Evolutionary conservation across 2,797 vertebrate genomes (phyloP).

Genomic region (Choloepus didactylus): DNA sequence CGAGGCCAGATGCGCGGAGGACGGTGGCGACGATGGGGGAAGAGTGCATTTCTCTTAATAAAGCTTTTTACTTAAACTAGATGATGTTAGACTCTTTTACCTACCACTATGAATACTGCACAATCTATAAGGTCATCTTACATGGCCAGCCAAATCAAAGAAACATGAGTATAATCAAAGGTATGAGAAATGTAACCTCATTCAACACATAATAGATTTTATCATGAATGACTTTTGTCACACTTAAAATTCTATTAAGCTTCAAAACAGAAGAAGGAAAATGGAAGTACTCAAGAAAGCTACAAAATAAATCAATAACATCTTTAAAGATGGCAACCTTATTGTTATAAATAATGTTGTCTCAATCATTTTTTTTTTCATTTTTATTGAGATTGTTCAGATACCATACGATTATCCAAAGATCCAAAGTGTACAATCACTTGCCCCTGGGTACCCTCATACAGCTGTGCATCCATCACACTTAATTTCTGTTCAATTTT

Average conservation of each 20-base stretch:
- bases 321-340: background rate
- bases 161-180: background rate
- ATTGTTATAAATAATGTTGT: background rate
- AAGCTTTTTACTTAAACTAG: background rate
- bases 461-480: too few relatives aligned
- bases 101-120: background rate
- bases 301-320: background rate
- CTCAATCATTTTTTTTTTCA: background rate
- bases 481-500: too few relatives aligned
- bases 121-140: background rate
- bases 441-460: too few relatives aligned
- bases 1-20: slow-evolving; percentile 83
- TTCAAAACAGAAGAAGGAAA: background rate
- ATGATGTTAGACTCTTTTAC: background rate
- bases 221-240: background rate
- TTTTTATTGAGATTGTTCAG: too few relatives aligned
- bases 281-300: background rate
- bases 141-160: background rate
- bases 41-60: slow-evolving; percentile 84
- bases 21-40: slow-evolving; percentile 91
- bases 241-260: background rate
- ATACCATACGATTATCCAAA: too few relatives aligned
- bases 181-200: background rate
- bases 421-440: too few relatives aligned
- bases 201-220: background rate